Evolutionary conservation across 1,140 invertebrate genomes (phyloP).

Genomic region (Drosophila nannoptera): DNA sequence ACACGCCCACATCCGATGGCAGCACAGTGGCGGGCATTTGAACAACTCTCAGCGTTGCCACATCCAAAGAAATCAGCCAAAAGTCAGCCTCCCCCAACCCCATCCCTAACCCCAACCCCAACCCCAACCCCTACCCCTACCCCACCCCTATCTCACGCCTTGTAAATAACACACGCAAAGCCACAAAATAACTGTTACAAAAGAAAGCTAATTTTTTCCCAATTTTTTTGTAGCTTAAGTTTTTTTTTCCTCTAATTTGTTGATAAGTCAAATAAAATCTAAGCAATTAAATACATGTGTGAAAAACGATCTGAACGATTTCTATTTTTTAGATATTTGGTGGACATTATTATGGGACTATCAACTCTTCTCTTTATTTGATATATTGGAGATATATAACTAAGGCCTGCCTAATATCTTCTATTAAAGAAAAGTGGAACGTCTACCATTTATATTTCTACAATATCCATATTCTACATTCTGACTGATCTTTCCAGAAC

Average conservation of each 20-base stretch:
- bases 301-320: neutral
- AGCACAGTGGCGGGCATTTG: conserved; percentile 40
- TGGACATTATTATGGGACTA: too few species aligned
- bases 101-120: conserved; percentile 47
- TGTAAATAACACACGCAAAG: too few species aligned
- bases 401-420: too few species aligned
- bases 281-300: conserved; percentile 5
- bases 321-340: too few species aligned
- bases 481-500: too few species aligned
- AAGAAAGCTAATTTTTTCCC: neutral
- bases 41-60: neutral
- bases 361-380: too few species aligned
- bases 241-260: conserved; percentile 58
- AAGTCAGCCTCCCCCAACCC: neutral
- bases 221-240: conserved; percentile 33
- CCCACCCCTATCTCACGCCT: conserved; percentile 10
- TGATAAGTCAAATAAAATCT: conserved; percentile 28
- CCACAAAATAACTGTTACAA: too few species aligned
- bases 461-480: too few species aligned
- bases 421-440: too few species aligned
- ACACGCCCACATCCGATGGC: conserved; percentile 75
- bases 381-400: too few species aligned
- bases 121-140: neutral
- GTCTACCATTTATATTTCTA: too few species aligned
- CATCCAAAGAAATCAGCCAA: neutral